Percentiles rank a stretch among this genome's conserved stretches.
Evolutionary conservation across 2,888 invertebrate species (phyloP).

Genomic region (Pantelozetes paolii): DNA sequence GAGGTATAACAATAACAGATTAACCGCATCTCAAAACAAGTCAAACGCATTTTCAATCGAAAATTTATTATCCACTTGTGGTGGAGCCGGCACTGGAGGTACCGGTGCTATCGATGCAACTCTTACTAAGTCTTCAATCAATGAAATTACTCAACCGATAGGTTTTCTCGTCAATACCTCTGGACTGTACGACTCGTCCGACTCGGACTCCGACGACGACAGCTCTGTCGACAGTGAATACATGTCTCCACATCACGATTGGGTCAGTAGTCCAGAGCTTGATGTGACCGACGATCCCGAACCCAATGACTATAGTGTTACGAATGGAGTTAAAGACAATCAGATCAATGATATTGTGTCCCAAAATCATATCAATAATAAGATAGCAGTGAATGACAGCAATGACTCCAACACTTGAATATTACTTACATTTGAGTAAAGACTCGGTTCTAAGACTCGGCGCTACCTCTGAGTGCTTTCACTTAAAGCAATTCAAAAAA

Average conservation of each 20-base stretch:
- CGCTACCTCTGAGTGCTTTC: neutral
- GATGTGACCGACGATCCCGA: slow-evolving; percentile 40
- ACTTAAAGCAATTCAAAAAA: neutral
- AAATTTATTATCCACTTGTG: slow-evolving; percentile 42
- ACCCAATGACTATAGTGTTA: slow-evolving; percentile 14
- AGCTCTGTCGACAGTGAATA: slow-evolving; percentile 34
- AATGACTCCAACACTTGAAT: neutral
- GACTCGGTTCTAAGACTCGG: neutral
- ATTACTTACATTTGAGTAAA: neutral
- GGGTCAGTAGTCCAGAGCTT: slow-evolving; percentile 42
- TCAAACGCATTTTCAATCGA: slow-evolving; percentile 44
- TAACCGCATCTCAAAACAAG: slow-evolving; percentile 28
- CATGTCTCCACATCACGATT: slow-evolving; percentile 37
- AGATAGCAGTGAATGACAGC: neutral
- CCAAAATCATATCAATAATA: neutral
- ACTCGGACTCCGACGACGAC: slow-evolving; percentile 36
- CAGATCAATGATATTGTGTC: neutral
- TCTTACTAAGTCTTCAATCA: slow-evolving; percentile 22
- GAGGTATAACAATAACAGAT: slow-evolving; percentile 1
- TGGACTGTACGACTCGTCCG: slow-evolving; percentile 15
- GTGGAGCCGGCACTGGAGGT: slow-evolving; percentile 18
- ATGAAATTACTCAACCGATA: slow-evolving; percentile 36
- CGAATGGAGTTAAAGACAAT: slow-evolving; percentile 23
- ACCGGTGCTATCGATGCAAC: neutral
- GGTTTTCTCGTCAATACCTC: slow-evolving; percentile 37